Base-by-base conservation (phyloP, 2,888 invertebrate genomes). In the Parnassius apollo region DNA sequence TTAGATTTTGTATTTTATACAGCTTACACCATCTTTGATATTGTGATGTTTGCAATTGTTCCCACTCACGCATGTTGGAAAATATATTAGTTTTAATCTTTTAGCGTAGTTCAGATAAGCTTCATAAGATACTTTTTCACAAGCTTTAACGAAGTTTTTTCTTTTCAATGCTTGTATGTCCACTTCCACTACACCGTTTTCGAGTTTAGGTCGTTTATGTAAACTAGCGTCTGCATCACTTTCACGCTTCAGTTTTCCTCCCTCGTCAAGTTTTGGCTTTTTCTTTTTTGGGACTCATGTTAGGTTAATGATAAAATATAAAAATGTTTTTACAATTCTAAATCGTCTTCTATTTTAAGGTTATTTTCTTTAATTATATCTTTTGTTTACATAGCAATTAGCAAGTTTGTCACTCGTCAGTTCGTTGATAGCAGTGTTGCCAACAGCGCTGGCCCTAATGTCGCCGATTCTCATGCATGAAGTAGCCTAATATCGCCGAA, bases 101-200 rank as follows among this genome's bases (percentile, higher is more conserved):
- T 78, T 70, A n/a, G 70, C 67, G 45, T 80, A 74, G 67, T 90
- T 76, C 54, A 75, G 80, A 65, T 85, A 89, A 0, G 81, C 80
- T 55, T 77, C 77, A 62, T 74, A 80, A 0, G 90, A 89, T 2
- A 88, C 86, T 69, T 78, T 73, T 71, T 84, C 80, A 70, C 90
- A 90, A 9, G 89, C 88, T 65, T 75, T 79, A 1, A 89, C 74
- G 65, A 90, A 90, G 67, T 88, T 89, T 63, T 83, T 82, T 56
- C 80, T 80, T 67, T 75, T 83, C 65, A 71, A 74, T 22, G 76
- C 71, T 54, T 78, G 74, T 12, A 80, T 75, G 45, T 78, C 76
- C 1, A 35, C 7, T 42, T 69, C 67, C 49, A 49, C 9, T 13
- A 9, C 45, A 44, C 45, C 53, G 22, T 53, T 66, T 48, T 73